Base-by-base conservation (phyloP, 2,113 vertebrate genomes). In the Pluvialis apricaria region DNA sequence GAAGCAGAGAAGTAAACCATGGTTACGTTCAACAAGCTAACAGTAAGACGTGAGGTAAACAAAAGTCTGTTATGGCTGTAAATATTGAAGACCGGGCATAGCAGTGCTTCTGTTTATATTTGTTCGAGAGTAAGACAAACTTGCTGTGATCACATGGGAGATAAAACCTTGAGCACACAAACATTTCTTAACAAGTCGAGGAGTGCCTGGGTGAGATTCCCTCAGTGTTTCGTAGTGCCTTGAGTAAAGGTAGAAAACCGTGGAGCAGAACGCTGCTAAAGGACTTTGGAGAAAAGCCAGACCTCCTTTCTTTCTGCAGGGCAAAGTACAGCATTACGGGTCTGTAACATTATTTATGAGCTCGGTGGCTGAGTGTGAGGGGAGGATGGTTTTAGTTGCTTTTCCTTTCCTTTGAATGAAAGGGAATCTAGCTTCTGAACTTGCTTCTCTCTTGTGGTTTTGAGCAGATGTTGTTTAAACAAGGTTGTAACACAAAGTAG, bases 41-140 rank as follows among this genome's bases (percentile, higher is more conserved):
- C 1, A 1, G 26, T 51, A 18, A 57, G 54, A 12, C 24, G 11
- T 0, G 12, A 71, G 57, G 24, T 45, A 72, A 76, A 31, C 62
- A 69, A 2, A 11, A 4, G 15, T 24, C 54, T 70, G 64, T 45
- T 32, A 19, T 0, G 31, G 40, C 72, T 66, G 4, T 54, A 79
- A 75, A 64, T 21, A 13, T 0, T 10, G 73, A 40, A 45, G 73
- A 21, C 29, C 0, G 0, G 18, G 21, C 15, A 1, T 40, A 34
- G 55, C 79, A 26, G 36, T 2, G 66, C 38, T 64, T 20, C 36
- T 64, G 36, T 36, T 88, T 45, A 2, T 17, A 1, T 45, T 70
- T 69, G 29, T 32, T 51, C 1, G 1, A 32, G 29, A 15, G 22
- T 15, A 44, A 22, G 42, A 24, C 61, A 29, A 3, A 21, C 61